Evolutionary conservation across 2,888 invertebrate genomes (phyloP).

Genomic region (Timandra comae): DNA sequence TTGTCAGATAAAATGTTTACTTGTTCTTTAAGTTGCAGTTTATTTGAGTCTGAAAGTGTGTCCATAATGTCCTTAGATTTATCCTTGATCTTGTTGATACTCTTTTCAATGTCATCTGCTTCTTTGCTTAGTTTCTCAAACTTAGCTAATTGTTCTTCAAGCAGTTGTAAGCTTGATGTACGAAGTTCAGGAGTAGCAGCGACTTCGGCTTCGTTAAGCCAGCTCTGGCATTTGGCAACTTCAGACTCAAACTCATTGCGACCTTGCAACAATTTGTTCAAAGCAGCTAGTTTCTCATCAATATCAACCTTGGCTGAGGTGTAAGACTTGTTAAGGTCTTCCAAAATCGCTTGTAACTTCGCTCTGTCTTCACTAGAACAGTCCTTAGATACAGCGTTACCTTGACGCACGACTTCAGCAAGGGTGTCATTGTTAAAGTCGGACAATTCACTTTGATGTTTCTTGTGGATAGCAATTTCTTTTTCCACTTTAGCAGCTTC

Average conservation of each 20-base stretch:
- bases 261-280: conserved; percentile 84
- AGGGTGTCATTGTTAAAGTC: conserved; percentile 86
- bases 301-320: conserved; percentile 84
- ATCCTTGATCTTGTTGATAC: conserved; percentile 85
- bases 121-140: conserved; percentile 87
- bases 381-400: conserved; percentile 85
- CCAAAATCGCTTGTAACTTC: conserved; percentile 80
- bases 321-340: conserved; percentile 83
- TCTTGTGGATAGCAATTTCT: conserved; percentile 85
- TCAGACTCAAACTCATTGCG: conserved; percentile 89
- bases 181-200: conserved; percentile 88
- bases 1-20: conserved; percentile 87
- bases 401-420: conserved; percentile 85
- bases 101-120: conserved; percentile 81
- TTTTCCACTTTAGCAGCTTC: conserved; percentile 88
- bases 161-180: conserved; percentile 85
- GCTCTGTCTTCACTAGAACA: conserved; percentile 84
- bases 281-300: conserved; percentile 81
- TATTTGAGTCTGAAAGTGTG: conserved; percentile 89
- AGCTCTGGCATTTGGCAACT: conserved; percentile 87
- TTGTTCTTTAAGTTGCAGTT: conserved; percentile 87
- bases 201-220: conserved; percentile 94
- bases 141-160: conserved; percentile 92
- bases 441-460: conserved; percentile 84
- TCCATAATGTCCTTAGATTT: conserved; percentile 88